Base-by-base conservation (phyloP, 2,888 invertebrate species). In the Hypsopygia costalis region DNA sequence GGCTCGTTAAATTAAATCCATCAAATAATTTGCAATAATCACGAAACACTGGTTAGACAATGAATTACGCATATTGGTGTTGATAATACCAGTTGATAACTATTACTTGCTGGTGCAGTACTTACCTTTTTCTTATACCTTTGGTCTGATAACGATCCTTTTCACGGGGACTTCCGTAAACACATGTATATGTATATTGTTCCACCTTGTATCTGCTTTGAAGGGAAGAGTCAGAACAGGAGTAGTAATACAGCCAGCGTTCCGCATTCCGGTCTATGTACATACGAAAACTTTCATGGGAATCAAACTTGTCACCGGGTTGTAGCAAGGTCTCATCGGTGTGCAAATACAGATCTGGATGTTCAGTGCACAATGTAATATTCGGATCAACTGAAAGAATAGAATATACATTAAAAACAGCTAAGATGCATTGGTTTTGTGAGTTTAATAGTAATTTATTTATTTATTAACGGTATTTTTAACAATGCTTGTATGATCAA, bases 191-290 rank as follows among this genome's bases (percentile, higher is more conserved):
- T 0, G 63, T 62, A 40, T 64, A 70, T 2, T 52, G 40, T 49
- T 67, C 69, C 35, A 49, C 47, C 1, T 53, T 56, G 16, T 16
- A 16, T 16, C 16, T 16, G 4, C 16, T 4, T 1, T 58, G 52
- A 32, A 60, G 62, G 11, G 56, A 55, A 5, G 69, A 71, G 49
- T 72, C 69, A 0, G 63, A 60, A 47, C 71, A 72, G 40, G 63
- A 67, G 40, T 69, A 66, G 28, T 69, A 73, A 40, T 60, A 71
- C 37, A 54, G 60, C 73, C 73, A 73, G 40, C 54, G 47, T 16
- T 62, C 64, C 1, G 71, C 71, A 37, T 72, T 56, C 27, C 61
- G 59, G 47, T 71, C 70, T n/a, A 69, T 40, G 46, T 69, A 73
- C n/a, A 66, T 58, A 6, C 69, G 55, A 25, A 73, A 73, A 27